phyloP scores from a whole-genome alignment of 2,113 vertebrate species.

The Furnarius figulus region DNA sequence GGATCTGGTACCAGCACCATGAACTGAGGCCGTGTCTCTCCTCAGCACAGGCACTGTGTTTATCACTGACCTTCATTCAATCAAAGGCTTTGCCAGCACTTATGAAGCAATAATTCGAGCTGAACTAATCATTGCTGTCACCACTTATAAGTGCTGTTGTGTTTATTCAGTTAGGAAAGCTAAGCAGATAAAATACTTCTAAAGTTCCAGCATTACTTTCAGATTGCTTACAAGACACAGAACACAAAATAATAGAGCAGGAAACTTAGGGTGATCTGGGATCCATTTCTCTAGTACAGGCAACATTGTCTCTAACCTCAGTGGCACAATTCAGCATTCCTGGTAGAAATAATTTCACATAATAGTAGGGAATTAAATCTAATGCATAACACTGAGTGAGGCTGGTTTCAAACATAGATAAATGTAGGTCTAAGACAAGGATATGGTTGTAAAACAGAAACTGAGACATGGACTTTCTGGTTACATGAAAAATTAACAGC shows the following conservation, averaged over 20 bases:
- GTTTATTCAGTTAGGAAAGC: background rate
- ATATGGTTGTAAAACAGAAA: background rate
- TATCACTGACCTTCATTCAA: background rate
- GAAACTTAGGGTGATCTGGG: background rate
- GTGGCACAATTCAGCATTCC: background rate
- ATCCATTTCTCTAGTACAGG: background rate
- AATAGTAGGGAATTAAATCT: background rate
- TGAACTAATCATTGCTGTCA: background rate
- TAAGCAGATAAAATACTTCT: background rate
- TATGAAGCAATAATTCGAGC: background rate
- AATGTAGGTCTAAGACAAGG: background rate
- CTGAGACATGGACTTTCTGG: background rate
- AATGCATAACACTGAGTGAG: background rate
- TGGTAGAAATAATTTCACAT: background rate
- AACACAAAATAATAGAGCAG: background rate
- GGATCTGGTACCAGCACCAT: background rate
- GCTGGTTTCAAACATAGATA: background rate
- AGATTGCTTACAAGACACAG: background rate
- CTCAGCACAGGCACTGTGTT: background rate
- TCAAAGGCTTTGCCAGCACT: background rate
- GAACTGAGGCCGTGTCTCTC: background rate
- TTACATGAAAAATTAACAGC: background rate
- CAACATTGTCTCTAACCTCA: background rate
- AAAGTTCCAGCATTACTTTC: background rate
- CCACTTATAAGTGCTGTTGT: background rate